phyloP scores from a whole-genome alignment of 2,888 invertebrate species.

The Artemia sinica region DNA sequence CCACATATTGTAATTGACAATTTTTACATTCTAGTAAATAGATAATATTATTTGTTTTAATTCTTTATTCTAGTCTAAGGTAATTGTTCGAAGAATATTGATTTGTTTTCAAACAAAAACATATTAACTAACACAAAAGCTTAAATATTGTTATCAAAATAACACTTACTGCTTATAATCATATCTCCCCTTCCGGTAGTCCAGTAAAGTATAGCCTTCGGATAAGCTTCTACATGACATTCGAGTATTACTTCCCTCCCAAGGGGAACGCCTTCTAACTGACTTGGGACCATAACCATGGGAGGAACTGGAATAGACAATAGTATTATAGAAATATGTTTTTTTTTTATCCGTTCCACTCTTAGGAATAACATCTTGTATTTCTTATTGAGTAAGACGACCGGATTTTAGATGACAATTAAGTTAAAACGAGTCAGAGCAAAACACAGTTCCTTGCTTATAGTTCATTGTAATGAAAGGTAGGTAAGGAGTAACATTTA shows the following conservation, averaged over 20 bases:
- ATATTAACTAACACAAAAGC: no score
- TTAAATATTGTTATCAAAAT: no score
- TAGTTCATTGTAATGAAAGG: background rate
- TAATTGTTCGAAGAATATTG: no score
- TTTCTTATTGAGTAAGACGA: no score
- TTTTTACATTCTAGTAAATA: no score
- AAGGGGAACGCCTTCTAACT: constrained; percentile 70
- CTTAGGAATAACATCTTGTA: no score
- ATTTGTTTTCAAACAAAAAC: no score
- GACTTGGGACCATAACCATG: constrained; percentile 81
- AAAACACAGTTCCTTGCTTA: background rate
- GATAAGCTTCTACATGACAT: constrained; percentile 80
- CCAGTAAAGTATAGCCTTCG: constrained; percentile 86
- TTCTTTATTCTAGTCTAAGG: no score
- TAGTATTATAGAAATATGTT: background rate
- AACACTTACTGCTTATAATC: constrained; percentile 69
- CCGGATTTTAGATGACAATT: no score
- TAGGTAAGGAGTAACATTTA: background rate
- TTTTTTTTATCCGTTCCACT: no score
- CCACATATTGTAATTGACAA: no score
- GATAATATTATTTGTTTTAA: no score
- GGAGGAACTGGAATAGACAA: constrained; percentile 53
- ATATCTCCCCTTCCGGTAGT: constrained; percentile 75
- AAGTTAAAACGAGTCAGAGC: background rate
- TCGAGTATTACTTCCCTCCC: constrained; percentile 73